phyloP scores from a whole-genome alignment of 2,797 vertebrate species.

The Salarias fasciatus region DNA sequence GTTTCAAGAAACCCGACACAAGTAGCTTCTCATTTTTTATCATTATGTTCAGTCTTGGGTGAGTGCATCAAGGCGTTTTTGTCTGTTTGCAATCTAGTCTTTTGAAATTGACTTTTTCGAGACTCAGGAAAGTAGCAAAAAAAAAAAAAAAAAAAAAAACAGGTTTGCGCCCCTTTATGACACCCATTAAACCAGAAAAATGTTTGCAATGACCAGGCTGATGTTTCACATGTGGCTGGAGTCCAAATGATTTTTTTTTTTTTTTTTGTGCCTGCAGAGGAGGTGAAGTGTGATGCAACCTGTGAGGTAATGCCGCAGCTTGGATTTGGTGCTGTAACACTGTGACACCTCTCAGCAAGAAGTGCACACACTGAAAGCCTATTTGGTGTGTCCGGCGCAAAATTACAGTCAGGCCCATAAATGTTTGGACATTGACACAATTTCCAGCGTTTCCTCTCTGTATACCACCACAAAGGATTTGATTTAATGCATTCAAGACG shows the following conservation, averaged over 20 bases:
- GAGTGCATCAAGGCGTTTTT: conserved; percentile 20
- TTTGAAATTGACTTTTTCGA: conserved; percentile 4
- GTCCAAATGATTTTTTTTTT: conserved; percentile 21
- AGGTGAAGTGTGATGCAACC: conserved; percentile 30
- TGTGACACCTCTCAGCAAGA: conserved; percentile 19
- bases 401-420: not conserved
- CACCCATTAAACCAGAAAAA: conserved; percentile 7
- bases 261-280: conserved; percentile 17
- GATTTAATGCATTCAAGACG: too few species aligned
- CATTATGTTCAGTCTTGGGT: conserved; percentile 7
- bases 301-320: conserved; percentile 1
- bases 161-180: not conserved
- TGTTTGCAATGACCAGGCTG: conserved; percentile 8
- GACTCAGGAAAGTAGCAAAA: conserved; percentile 1
- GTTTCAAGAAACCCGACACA: conserved; percentile 17
- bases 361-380: not conserved
- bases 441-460: too few species aligned
- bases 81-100: conserved; percentile 13
- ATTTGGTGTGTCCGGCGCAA: too few species aligned
- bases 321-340: conserved; percentile 16
- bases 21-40: conserved; percentile 26
- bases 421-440: too few species aligned
- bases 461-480: too few species aligned
- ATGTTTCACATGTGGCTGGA: conserved; percentile 4
- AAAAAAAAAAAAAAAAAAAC: too few species aligned